A percentile compares a stretch with the other conserved stretches of the same genome.
phyloP scores from a whole-genome alignment of 1,140 invertebrate genomes.

The Lordiphosa stackelbergi region DNA sequence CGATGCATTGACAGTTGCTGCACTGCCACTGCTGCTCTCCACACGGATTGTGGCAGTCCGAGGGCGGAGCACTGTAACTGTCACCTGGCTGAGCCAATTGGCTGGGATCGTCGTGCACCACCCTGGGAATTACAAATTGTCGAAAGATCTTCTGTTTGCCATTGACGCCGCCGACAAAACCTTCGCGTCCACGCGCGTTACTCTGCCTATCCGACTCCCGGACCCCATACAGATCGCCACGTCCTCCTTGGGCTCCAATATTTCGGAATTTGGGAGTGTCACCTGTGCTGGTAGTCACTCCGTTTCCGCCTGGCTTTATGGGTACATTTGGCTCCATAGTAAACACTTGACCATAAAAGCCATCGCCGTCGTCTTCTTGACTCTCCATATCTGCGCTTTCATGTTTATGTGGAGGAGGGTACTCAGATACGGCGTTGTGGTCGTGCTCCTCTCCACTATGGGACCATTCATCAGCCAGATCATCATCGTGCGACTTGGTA shows the following conservation, averaged over 20 bases:
- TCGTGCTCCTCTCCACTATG: conserved; percentile 44
- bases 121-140: conserved; percentile 41
- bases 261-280: conserved; percentile 58
- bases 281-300: conserved; percentile 18
- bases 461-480: conserved; percentile 34
- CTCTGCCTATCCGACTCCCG: conserved; percentile 55
- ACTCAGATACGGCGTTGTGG: conserved; percentile 36
- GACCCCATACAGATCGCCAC: conserved; percentile 50
- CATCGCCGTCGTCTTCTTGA: conserved; percentile 31
- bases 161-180: conserved; percentile 48
- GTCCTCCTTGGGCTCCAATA: conserved; percentile 50
- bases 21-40: conserved; percentile 79
- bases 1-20: conserved; percentile 81
- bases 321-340: conserved; percentile 49
- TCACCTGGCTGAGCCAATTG: conserved; percentile 48
- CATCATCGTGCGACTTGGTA: conserved; percentile 28
- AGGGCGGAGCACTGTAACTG: conserved; percentile 23
- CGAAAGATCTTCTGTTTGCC: conserved; percentile 71
- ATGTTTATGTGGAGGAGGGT: conserved; percentile 36
- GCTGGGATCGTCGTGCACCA: conserved; percentile 63
- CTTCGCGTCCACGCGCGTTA: conserved; percentile 44
- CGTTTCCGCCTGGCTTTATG: conserved; percentile 24
- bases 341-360: conserved; percentile 33
- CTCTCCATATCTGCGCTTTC: conserved; percentile 33
- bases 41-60: conserved; percentile 78